A percentile compares a stretch with the other conserved stretches of the same genome.
Evolutionary conservation across 1,140 invertebrate species (phyloP).

Genomic region (Pseudomyrmex pallidus): DNA sequence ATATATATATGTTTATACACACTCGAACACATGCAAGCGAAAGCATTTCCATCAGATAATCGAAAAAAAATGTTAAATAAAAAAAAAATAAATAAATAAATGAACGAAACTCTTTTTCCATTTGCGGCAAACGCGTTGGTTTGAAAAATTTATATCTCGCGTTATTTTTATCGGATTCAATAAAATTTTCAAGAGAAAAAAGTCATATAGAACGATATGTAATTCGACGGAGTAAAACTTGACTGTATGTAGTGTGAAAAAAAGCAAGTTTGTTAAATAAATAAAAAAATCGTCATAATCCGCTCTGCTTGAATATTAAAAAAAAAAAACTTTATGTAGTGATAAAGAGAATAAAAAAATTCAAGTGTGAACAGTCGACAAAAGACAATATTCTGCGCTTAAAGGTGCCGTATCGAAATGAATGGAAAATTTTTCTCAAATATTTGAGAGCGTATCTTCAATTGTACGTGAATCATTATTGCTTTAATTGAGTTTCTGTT

Average conservation of each 20-base stretch:
- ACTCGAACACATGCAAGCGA: neutral
- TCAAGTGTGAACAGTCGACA: conserved; percentile 34
- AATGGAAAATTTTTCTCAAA: neutral
- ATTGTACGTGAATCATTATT: no score
- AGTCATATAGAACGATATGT: neutral
- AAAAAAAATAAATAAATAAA: no score
- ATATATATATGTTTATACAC: neutral
- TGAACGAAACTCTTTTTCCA: neutral
- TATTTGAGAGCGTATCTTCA: neutral
- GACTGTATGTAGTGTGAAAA: no score
- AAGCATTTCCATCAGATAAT: conserved; percentile 1
- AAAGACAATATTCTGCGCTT: neutral
- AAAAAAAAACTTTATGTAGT: conserved; percentile 14
- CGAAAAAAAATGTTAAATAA: neutral
- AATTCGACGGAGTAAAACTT: neutral
- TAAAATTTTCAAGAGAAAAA: conserved; percentile 10
- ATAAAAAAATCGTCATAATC: conserved; percentile 13
- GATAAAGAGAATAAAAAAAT: conserved; percentile 2
- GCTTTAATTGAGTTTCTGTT: no score
- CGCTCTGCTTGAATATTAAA: neutral
- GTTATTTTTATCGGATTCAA: neutral
- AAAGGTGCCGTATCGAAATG: conserved; percentile 27
- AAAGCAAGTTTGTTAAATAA: neutral
- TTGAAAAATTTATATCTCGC: conserved; percentile 12
- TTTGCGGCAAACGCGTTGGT: neutral